phyloP scores from a whole-genome alignment of 2,113 vertebrate species.

The Vireo altiloquus region DNA sequence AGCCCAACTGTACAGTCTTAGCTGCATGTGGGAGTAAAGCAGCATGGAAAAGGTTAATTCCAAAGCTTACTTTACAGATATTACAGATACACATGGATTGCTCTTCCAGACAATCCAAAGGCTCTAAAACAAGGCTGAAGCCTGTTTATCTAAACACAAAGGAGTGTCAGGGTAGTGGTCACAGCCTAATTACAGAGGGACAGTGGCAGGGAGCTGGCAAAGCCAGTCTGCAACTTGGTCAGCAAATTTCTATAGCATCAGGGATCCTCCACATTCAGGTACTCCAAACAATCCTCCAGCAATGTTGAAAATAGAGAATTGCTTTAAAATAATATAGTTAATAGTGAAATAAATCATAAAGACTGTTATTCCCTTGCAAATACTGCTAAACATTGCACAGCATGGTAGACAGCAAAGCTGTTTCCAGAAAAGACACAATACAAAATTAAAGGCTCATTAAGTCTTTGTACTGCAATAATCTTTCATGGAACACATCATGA shows the following conservation, averaged over 20 bases:
- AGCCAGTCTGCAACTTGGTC: not conserved
- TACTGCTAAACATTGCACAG: not conserved
- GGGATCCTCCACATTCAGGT: not conserved
- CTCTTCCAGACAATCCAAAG: not conserved
- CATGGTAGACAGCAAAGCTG: not conserved
- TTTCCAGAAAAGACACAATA: not conserved
- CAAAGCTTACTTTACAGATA: not conserved
- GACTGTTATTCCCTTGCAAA: not conserved
- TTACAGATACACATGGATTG: not conserved
- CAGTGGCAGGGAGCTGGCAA: not conserved
- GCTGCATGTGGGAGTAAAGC: not conserved
- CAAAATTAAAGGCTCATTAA: not conserved
- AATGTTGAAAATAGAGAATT: not conserved
- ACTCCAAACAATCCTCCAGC: not conserved
- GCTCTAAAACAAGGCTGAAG: not conserved
- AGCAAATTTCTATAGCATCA: not conserved
- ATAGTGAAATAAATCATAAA: not conserved
- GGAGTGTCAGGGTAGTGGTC: not conserved
- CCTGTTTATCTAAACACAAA: not conserved
- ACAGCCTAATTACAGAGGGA: not conserved
- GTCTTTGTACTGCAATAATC: not conserved
- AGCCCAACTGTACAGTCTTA: not conserved
- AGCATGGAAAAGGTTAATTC: not conserved
- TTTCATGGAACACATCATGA: not conserved
- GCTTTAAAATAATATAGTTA: not conserved